Evolutionary conservation across 1,140 invertebrate species (phyloP), one percentile per base, ranked within the genome.

Genomic region (Telenomus remus): DNA sequence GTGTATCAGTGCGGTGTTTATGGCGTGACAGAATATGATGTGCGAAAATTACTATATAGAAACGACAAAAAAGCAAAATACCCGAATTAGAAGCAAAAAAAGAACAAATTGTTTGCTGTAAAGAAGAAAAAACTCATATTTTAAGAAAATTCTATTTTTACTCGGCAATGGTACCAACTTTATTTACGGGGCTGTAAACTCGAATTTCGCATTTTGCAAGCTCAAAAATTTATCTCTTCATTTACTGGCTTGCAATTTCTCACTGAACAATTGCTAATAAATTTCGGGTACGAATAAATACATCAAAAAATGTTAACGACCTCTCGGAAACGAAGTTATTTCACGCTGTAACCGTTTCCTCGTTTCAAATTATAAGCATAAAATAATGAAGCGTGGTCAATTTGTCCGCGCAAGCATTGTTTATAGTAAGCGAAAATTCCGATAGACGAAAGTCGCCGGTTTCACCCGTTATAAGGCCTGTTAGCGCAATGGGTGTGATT

Each of bases 401-500:
- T 63, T 71, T 64, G 53, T 51, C 59, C 54, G 47, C 47, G 47
- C 12, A 11, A 11, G 57, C 33, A 57, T 75, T 53, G 64, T 75
- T 68, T 55, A 60, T 65, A 34, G 61, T 13, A n/a, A 19, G 55
- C 16, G 33, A 13, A 43, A 54, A 14, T 57, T 57, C 49, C 34
- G 34, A 27, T 27, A 37, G 49, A 57, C 27, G 57, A 13, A 39
- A 46, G 51, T 72, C 49, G 56, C 56, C 39, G 60, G 71, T 71
- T 75, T 80, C 79, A 82, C 83, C 83, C 82, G 82, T 83, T 84
- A 82, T 79, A 82, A 79, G 79, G 79, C 47, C 75, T 79, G 79
- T 85, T 84, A 82, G 80, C 80, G 80, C 80, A 79, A 75, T 70
- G 83, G 76, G 82, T 84, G 84, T 87, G 86, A 88, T 88, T 88